Base-by-base conservation (phyloP, 2,888 invertebrate genomes). In the Cephus sareptanus region DNA sequence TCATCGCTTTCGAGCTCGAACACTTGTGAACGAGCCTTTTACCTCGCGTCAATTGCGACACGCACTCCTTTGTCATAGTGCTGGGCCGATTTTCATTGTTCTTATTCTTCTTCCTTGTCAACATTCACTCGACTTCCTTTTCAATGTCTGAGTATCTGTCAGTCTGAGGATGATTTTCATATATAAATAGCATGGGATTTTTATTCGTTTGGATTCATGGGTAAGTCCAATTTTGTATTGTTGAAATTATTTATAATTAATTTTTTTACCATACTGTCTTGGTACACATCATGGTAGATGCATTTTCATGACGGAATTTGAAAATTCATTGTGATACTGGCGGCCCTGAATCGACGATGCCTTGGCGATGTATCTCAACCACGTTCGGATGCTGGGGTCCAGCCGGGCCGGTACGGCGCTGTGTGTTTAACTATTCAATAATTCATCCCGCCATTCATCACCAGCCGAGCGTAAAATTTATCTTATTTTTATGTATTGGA, bases 371-470 rank as follows among this genome's bases (percentile, higher is more conserved):
- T 34, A 31, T 73, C 40, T 37, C n/a, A 34, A 69, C 35, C 37
- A 34, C 70, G n/a, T 69, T 76, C 71, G 71, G 37, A 71, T 77
- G 35, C 56, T 73, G 74, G 70, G 74, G 76, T 74, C 74, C 73
- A 73, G 74, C 74, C 74, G 23, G 35, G 34, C 23, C 74, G 74
- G 74, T 74, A 74, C 74, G 74, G 84, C 86, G 85, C 87, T 88
- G 87, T 88, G 88, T 89, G 86, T 89, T 89, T 88, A 88, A 89
- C 88, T 88, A 89, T 88, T 89, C 88, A 87, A 89, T 89, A 88
- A 89, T 89, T 89, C 89, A 89, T 88, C 85, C 88, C 85, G 86
- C 87, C 88, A 89, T 89, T 89, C 89, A 89, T 89, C 89, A 89
- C 87, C 84, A 85, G 85, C 86, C 86, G 84, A 86, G 86, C 87